A percentile compares a stretch with the other conserved stretches of the same genome.
These are phyloP conservation scores for Pollicipes pollicipes DNA, from an alignment of 1,140 invertebrate species.

Conservation along the genomic window DNA sequence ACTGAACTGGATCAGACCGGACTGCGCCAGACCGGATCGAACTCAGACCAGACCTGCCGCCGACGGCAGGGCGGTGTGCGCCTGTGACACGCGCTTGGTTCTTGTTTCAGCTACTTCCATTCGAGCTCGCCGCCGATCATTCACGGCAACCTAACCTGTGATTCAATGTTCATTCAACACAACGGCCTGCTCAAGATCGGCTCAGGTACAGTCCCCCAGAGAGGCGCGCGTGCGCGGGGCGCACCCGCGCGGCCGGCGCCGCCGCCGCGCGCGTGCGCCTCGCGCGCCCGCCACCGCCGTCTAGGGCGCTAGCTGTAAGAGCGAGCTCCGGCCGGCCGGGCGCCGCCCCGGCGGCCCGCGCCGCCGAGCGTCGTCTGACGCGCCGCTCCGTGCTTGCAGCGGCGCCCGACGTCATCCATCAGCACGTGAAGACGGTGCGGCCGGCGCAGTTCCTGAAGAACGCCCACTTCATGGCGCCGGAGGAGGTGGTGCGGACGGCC, in stretches of 20 bases:
- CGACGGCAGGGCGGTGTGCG: no score
- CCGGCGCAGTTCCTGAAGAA: slow-evolving; percentile 71
- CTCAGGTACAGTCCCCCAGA: slow-evolving; percentile 43
- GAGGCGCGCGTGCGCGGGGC: background rate
- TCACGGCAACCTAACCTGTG: slow-evolving; percentile 97
- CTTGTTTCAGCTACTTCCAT: background rate
- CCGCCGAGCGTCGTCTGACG: background rate
- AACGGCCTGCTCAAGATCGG: slow-evolving; percentile 99
- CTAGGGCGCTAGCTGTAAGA: no score
- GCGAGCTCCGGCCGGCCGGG: background rate
- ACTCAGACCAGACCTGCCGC: no score
- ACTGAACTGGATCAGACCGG: no score
- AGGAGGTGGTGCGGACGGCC: slow-evolving; percentile 38
- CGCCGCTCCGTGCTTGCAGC: slow-evolving; percentile 38
- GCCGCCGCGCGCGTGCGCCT: no score
- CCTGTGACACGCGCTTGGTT: background rate
- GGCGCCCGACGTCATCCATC: slow-evolving; percentile 95
- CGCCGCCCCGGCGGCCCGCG: no score
- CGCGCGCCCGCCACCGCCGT: no score
- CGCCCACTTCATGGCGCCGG: slow-evolving; percentile 95
- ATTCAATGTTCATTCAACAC: slow-evolving; percentile 99
- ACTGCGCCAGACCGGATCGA: no score
- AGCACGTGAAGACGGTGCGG: slow-evolving; percentile 92
- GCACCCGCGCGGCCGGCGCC: no score
- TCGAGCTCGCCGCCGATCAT: slow-evolving; percentile 88